Base-by-base conservation (phyloP, 2,888 invertebrate genomes). In the Calameuta pallipes region DNA sequence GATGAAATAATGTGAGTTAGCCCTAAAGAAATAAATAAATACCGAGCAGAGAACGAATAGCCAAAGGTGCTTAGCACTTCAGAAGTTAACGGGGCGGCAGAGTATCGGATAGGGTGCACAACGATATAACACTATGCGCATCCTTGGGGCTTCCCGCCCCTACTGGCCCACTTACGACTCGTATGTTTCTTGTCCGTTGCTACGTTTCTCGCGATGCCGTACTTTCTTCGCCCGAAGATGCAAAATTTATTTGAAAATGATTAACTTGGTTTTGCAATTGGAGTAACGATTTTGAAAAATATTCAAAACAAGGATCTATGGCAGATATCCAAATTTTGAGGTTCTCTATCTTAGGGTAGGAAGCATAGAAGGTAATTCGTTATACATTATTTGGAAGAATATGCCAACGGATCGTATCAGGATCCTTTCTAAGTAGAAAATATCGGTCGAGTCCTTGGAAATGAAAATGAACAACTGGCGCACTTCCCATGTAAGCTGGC, bases 141-240 rank as follows among this genome's bases (percentile, higher is more conserved):
- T 86, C 79, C 82, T 84, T 86, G 91, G 90, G 88, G 90, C 91
- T 90, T 88, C 88, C 76, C 89, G 88, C 89, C 86, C 85, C 83
- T 84, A 88, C 88, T 90, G 90, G 87, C 89, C 89, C 90, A 91
- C 89, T 91, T 91, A 86, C 87, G 82, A 83, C 84, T 85, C 85
- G 85, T 86, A 81, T 84, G 82, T 83, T 87, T 86, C 85, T 84
- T n/a, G 74, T 30, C 69, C 68, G 73, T 80, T 70, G 37, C 79
- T 84, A 83, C 78, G 79, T 81, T 76, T 80, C 79, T 77, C 80
- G 78, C 78, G 81, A 33, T 69, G 70, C 78, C 80, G 75, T 78
- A 78, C 74, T 78, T 80, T 79, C 77, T 73, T 35, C 41, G 75
- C 74, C 37, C 31, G 68, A 56, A 75, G 71, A 76, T 79, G 34